phyloP scores from a whole-genome alignment of 2,797 vertebrate species.

The Gobionotothen gibberifrons region DNA sequence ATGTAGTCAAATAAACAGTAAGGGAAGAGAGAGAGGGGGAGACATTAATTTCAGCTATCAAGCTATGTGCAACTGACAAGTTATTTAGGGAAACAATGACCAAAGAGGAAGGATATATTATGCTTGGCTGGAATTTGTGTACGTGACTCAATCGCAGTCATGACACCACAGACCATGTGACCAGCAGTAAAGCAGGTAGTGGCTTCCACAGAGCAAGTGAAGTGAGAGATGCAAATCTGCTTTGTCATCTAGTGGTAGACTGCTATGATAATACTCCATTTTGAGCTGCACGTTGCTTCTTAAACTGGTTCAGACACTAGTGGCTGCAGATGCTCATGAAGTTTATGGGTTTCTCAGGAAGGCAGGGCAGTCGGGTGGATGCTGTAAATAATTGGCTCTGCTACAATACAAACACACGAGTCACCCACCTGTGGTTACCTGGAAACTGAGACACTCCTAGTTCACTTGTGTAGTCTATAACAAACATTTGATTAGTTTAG shows the following conservation, averaged over 20 bases:
- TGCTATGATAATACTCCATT: not conserved
- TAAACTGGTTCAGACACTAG: not conserved
- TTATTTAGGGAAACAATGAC: constrained; percentile 55
- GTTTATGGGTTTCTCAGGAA: constrained; percentile 12
- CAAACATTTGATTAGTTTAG: constrained; percentile 15
- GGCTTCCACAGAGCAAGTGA: not conserved
- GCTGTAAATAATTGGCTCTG: constrained; percentile 11
- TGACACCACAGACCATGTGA: constrained; percentile 61
- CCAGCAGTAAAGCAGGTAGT: constrained; percentile 21
- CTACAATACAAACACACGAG: constrained; percentile 32
- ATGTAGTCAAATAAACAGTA: not conserved
- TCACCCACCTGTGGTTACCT: constrained; percentile 27
- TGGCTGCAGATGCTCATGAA: not conserved
- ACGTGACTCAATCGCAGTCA: constrained; percentile 63
- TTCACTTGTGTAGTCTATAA: constrained; percentile 1
- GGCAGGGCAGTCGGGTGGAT: constrained; percentile 12
- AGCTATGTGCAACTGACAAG: not conserved
- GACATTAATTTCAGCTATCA: not conserved
- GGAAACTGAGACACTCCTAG: constrained; percentile 50
- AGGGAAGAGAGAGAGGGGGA: not conserved
- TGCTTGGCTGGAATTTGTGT: constrained; percentile 43
- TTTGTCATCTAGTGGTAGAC: too few relatives aligned
- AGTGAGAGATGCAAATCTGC: constrained; percentile 1
- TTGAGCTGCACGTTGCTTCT: not conserved
- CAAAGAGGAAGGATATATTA: constrained; percentile 47